Evolutionary conservation across 1,140 invertebrate species (phyloP), one percentile per base, ranked within the genome.

Genomic region (Diorhabda elongata): DNA sequence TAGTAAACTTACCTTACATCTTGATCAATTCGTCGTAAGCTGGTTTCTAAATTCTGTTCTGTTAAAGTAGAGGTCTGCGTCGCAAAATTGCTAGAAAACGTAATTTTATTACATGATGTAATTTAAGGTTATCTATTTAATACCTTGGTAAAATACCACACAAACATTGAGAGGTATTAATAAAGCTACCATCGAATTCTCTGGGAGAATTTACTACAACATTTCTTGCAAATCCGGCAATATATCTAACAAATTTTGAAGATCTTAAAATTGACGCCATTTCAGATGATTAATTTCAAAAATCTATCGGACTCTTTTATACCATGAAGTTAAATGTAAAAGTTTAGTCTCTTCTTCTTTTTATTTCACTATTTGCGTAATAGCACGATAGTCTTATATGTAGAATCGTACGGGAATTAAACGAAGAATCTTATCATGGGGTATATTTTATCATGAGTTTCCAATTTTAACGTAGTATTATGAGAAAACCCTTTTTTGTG

Each of bases 201-300:
- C 83, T 79, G 26, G 86, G 84, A 2, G 85, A 84, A 74, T 85
- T 89, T 56, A 88, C 80, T 61, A 88, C 85, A 59, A 89, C 81
- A 75, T 87, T 89, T 72, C 87, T 81, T 44, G 88, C 87, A 71
- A 89, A 87, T 77, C 88, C 86, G 67, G 86, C 86, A 74, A 89
- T 88, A 81, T 88, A 88, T 72, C 88, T 82, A 56, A 89, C 83
- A 83, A 90, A 87, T 81, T 89, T 90, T 41, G 87, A 88, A 67
- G 88, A 88, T 71, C 88, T 83, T 74, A 90, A 78, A 72, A 90
- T 84, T 72, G 87, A 86, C 73, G 85, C 86, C 88, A 89, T 90
- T 70, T 72, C 69, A 8, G 41, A n/a, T 26, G 26, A 26, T 26
- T 26, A 26, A 26, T 26, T 26, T 26, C 1, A 26, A 26, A 26